A percentile compares a stretch with the other conserved stretches of the same genome.
Conservation (phyloP, 2,113 vertebrate genomes). For the Phyllostomus discolor region DNA sequence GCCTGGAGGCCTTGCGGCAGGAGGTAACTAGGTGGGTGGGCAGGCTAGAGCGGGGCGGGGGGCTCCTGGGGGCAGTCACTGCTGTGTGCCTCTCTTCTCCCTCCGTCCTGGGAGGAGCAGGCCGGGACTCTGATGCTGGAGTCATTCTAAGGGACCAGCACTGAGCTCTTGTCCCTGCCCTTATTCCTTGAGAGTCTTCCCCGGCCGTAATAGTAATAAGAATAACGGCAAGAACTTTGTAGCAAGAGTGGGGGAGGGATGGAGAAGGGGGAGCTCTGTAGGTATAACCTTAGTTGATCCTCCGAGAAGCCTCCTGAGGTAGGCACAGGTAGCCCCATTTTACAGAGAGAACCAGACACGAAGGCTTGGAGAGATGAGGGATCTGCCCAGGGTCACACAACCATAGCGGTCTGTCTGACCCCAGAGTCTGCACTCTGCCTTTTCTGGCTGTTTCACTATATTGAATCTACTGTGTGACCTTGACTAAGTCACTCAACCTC, state of each 20-base stretch:
- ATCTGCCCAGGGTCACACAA: not conserved
- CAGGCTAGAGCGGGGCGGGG: not conserved
- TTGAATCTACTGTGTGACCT: not conserved
- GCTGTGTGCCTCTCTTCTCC: fast-evolving
- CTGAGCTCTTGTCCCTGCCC: not conserved
- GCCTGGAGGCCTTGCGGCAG: conserved; percentile 83
- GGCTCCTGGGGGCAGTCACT: too few relatives aligned
- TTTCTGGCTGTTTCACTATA: not conserved
- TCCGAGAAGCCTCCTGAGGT: not conserved
- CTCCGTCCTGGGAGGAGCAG: not conserved
- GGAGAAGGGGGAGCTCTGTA: not conserved
- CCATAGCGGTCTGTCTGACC: not conserved
- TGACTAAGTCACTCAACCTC: not conserved
- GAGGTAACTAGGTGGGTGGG: conserved; percentile 80
- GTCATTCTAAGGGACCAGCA: not conserved
- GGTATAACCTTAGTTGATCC: not conserved
- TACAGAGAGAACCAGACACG: not conserved
- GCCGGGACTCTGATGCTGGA: not conserved
- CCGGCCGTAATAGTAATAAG: not conserved
- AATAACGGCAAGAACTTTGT: not conserved
- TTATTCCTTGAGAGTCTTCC: not conserved
- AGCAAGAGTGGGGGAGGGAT: not conserved
- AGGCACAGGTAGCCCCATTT: not conserved
- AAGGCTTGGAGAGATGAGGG: not conserved
- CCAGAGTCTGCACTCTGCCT: not conserved